Percentiles rank a stretch among this genome's conserved stretches.
Conservation (phyloP, 2,113 vertebrate species). For the Lagopus leucura region DNA sequence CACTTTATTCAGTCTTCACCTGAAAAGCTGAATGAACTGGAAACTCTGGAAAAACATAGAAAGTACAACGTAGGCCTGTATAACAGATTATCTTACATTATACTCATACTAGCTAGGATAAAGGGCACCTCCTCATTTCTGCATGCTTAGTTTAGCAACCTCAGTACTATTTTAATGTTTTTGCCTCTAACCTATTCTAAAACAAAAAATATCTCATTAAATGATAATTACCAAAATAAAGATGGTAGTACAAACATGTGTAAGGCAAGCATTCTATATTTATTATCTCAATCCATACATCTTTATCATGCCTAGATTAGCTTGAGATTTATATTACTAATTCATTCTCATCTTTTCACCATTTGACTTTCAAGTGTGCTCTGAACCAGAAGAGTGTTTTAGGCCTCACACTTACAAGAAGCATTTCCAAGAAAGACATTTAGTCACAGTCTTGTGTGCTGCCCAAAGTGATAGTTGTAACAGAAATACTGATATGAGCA, state of each 20-base stretch:
- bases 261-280: not conserved
- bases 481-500: constrained; percentile 39
- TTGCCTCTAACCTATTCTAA: not conserved
- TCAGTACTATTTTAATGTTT: not conserved
- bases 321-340: not conserved
- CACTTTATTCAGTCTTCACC: not conserved
- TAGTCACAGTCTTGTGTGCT: constrained; percentile 46
- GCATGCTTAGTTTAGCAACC: not conserved
- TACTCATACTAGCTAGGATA: not conserved
- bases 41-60: not conserved
- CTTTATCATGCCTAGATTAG: not conserved
- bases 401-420: constrained; percentile 32
- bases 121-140: not conserved
- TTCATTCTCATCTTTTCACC: not conserved
- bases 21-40: not conserved
- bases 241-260: not conserved
- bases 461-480: constrained; percentile 28
- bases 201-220: not conserved
- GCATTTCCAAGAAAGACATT: constrained; percentile 62
- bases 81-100: not conserved
- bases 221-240: not conserved
- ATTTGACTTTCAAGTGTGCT: not conserved
- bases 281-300: not conserved
- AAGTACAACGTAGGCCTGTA: not conserved
- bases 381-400: not conserved